A percentile compares a stretch with the other conserved stretches of the same genome.
These are phyloP conservation scores for Atherinosoma microstoma DNA, from an alignment of 2,797 vertebrate genomes.

Conservation along the genomic window DNA sequence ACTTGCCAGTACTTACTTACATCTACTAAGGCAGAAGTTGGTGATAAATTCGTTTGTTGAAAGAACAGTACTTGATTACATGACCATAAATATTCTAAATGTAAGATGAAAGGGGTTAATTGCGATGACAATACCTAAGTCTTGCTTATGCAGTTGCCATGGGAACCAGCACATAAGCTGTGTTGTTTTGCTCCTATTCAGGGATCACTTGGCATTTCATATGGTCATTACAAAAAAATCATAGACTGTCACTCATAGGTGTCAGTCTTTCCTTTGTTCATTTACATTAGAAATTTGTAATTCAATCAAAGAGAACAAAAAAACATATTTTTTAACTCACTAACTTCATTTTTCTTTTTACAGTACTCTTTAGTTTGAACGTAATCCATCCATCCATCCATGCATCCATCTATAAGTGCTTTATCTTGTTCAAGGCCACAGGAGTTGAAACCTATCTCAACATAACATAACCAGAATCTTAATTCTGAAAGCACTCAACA, in stretches of 20 bases:
- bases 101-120: slow-evolving; percentile 79
- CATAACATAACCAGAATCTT: not conserved
- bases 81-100: slow-evolving; percentile 65
- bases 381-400: not conserved
- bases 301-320: not conserved
- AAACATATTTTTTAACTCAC: not conserved
- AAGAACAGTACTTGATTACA: slow-evolving; percentile 63
- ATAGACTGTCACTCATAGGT: slow-evolving; percentile 14
- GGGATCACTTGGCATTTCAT: slow-evolving; percentile 24
- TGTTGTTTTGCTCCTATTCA: slow-evolving; percentile 31
- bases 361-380: no score
- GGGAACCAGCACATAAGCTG: slow-evolving; percentile 71
- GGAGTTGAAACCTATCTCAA: no score
- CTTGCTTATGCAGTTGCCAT: slow-evolving; percentile 74
- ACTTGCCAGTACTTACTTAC: not conserved
- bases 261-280: slow-evolving; percentile 13
- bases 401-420: not conserved
- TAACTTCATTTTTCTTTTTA: no score
- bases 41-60: slow-evolving; percentile 45
- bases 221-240: slow-evolving; percentile 2
- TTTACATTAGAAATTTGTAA: not conserved
- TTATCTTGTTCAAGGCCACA: no score
- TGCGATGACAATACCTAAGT: slow-evolving; percentile 74
- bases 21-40: slow-evolving; percentile 27
- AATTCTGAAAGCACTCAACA: not conserved